Percentiles rank a stretch among this genome's conserved stretches.
phyloP scores from a whole-genome alignment of 2,113 vertebrate genomes.

The Crotalus helleri region DNA sequence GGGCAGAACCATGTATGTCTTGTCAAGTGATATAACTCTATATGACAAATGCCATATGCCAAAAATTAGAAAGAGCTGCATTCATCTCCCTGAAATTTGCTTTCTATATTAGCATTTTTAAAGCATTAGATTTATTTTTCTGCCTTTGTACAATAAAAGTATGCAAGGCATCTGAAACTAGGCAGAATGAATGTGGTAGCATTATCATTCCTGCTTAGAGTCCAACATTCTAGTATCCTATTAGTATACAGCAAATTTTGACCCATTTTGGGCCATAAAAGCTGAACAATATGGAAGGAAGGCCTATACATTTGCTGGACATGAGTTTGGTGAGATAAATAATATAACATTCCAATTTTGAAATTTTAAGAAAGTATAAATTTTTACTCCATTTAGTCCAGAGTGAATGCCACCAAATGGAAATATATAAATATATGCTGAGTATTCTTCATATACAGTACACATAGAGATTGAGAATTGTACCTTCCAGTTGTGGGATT shows the following conservation, averaged over 20 bases:
- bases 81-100: slow-evolving; percentile 37
- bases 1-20: slow-evolving; percentile 38
- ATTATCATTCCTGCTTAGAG: background rate
- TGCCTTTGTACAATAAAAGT: background rate
- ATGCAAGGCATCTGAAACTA: slow-evolving; percentile 12
- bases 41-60: slow-evolving; percentile 32
- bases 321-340: background rate
- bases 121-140: slow-evolving; percentile 27
- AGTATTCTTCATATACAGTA: background rate
- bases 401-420: background rate
- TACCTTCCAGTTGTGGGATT: background rate
- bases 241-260: background rate
- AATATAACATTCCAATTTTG: background rate
- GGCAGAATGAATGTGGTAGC: background rate
- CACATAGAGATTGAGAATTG: background rate
- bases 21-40: slow-evolving; percentile 45
- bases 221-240: background rate
- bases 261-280: background rate
- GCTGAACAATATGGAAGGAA: background rate
- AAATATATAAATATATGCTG: background rate
- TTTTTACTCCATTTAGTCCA: background rate
- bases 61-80: slow-evolving; percentile 45
- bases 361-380: background rate
- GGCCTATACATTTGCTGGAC: background rate
- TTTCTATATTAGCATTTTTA: background rate